These are phyloP conservation scores for Hozukius guyotensis DNA, from an alignment of 2,797 vertebrate species.

Conservation along the genomic window DNA sequence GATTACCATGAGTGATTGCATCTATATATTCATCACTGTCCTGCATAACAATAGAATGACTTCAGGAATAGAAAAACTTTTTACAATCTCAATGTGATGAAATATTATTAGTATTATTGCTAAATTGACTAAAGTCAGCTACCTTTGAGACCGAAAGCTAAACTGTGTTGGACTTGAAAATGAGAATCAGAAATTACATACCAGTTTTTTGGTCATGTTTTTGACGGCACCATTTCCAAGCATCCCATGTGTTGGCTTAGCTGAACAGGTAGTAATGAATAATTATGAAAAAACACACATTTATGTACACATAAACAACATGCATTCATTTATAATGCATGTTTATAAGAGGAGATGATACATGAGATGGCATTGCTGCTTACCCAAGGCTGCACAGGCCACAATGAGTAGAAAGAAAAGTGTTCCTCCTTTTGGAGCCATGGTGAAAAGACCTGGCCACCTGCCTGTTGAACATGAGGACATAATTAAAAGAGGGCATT, in stretches of 20 bases:
- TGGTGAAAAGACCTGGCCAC: constrained; percentile 15
- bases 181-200: constrained; percentile 38
- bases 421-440: constrained; percentile 56
- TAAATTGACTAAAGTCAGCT: not conserved
- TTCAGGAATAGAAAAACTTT: not conserved
- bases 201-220: constrained; percentile 62
- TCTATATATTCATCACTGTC: not conserved
- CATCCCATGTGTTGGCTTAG: not conserved
- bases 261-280: constrained; percentile 11
- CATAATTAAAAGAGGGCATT: not conserved
- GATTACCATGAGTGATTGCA: not conserved
- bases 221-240: not conserved
- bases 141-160: not conserved
- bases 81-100: not conserved
- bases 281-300: not conserved
- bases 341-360: not conserved
- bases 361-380: not conserved
- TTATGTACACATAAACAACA: not conserved
- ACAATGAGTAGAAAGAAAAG: constrained; percentile 54
- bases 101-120: not conserved
- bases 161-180: not conserved
- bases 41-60: not conserved
- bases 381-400: constrained; percentile 60
- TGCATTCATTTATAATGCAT: not conserved
- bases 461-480: not conserved